Evolutionary conservation across 1,140 invertebrate genomes (phyloP).

Genomic region (Hirudo medicinalis): DNA sequence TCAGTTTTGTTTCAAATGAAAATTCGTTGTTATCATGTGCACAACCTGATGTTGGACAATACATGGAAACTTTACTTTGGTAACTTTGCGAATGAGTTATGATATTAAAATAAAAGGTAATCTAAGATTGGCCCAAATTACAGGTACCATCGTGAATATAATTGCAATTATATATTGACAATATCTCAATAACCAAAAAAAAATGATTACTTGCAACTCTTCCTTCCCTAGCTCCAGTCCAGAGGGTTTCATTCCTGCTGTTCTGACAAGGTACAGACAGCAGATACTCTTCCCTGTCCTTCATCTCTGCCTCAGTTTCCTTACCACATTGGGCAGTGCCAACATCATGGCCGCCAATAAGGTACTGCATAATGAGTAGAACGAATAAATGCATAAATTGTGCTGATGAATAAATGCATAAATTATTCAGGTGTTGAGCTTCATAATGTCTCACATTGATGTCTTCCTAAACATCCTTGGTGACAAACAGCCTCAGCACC

Average conservation of each 20-base stretch:
- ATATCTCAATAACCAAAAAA: not conserved
- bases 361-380: slow-evolving; percentile 27
- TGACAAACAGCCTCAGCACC: slow-evolving; percentile 49
- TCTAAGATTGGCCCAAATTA: no score
- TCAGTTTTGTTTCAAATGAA: slow-evolving; percentile 9
- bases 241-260: slow-evolving; percentile 48
- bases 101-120: not conserved
- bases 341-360: slow-evolving; percentile 65
- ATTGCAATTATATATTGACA: not conserved
- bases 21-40: no score
- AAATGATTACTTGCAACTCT: not conserved
- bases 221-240: not conserved
- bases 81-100: no score
- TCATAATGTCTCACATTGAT: slow-evolving; percentile 65
- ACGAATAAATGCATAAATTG: slow-evolving; percentile 4
- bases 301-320: slow-evolving; percentile 58
- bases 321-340: slow-evolving; percentile 64
- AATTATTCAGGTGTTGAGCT: slow-evolving; percentile 50
- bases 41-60: no score
- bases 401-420: slow-evolving; percentile 12
- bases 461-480: slow-evolving; percentile 61
- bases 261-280: slow-evolving; percentile 59
- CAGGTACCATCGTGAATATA: not conserved
- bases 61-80: no score
- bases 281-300: slow-evolving; percentile 60